Percentiles rank a stretch among this genome's conserved stretches.
Conservation (phyloP, 2,113 vertebrate species). For the Trichomycterus rosablanca region DNA sequence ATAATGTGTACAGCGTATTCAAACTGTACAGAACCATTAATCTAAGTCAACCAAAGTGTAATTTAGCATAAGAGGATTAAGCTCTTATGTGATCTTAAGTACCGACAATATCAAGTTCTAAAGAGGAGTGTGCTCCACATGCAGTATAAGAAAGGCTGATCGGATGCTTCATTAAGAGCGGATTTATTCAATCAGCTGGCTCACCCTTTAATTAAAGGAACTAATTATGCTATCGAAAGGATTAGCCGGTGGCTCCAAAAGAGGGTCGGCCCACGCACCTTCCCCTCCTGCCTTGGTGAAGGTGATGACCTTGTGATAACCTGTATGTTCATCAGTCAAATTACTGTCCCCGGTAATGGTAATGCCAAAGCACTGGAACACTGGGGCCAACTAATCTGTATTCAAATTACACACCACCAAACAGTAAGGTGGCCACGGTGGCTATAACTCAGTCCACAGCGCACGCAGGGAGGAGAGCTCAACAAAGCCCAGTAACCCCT, state of each 20-base stretch:
- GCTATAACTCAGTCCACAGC: slow-evolving; percentile 78
- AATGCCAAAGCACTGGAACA: slow-evolving; percentile 83
- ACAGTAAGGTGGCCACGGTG: slow-evolving; percentile 67
- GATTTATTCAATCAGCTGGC: slow-evolving; percentile 79
- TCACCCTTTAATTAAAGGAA: slow-evolving; percentile 76
- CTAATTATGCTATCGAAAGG: slow-evolving; percentile 73
- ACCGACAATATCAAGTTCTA: not conserved
- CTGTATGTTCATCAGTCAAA: slow-evolving; percentile 84
- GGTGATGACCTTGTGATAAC: slow-evolving; percentile 92
- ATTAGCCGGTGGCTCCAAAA: slow-evolving; percentile 62
- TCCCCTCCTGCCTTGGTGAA: slow-evolving; percentile 52
- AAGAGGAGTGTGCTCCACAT: slow-evolving; percentile 9
- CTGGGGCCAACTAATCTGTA: slow-evolving; percentile 87
- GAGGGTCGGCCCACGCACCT: slow-evolving; percentile 42
- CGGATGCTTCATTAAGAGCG: slow-evolving; percentile 69
- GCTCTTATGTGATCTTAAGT: not conserved
- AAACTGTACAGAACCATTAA: too few relatives aligned
- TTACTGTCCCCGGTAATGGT: slow-evolving; percentile 80
- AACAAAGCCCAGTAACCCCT: slow-evolving; percentile 61
- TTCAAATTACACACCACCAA: slow-evolving; percentile 85
- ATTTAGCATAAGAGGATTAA: not conserved
- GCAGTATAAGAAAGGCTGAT: slow-evolving; percentile 61
- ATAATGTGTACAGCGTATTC: too few relatives aligned
- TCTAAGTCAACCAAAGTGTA: too few relatives aligned
- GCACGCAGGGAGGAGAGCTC: slow-evolving; percentile 29